phyloP scores from a whole-genome alignment of 1,140 invertebrate species.

The Temnothorax nylanderi region DNA sequence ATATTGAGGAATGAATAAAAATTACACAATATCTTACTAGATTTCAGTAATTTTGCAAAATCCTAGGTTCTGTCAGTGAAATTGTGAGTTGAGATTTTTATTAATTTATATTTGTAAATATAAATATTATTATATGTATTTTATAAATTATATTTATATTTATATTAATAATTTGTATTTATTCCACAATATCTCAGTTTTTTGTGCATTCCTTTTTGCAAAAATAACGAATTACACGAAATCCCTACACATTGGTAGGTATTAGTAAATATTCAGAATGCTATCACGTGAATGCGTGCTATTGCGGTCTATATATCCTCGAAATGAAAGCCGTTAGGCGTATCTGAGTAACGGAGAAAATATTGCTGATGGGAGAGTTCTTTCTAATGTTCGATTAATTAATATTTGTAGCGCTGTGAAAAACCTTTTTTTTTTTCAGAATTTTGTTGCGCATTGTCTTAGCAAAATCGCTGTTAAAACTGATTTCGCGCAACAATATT shows the following conservation, averaged over 20 bases:
- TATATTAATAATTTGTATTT: too few relatives aligned
- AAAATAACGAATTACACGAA: too few relatives aligned
- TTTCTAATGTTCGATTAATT: neutral
- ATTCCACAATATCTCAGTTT: too few relatives aligned
- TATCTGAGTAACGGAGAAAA: neutral
- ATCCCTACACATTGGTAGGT: neutral
- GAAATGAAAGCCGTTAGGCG: neutral
- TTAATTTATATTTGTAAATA: too few relatives aligned
- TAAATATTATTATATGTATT: too few relatives aligned
- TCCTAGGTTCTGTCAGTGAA: too few relatives aligned
- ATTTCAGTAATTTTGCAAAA: too few relatives aligned
- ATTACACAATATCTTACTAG: too few relatives aligned
- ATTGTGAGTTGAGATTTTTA: too few relatives aligned
- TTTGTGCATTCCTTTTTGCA: too few relatives aligned
- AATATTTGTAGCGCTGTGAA: neutral
- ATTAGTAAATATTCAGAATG: neutral
- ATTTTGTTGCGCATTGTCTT: neutral
- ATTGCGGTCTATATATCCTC: neutral
- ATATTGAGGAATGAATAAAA: too few relatives aligned
- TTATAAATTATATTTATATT: too few relatives aligned
- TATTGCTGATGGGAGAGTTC: neutral
- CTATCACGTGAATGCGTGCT: neutral
- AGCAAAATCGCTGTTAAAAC: neutral
- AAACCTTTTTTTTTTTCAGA: neutral
- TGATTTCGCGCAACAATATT: neutral